These are phyloP conservation scores for Oxygymnocypris stewartii DNA, from an alignment of 2,113 vertebrate genomes.

Conservation along the genomic window DNA sequence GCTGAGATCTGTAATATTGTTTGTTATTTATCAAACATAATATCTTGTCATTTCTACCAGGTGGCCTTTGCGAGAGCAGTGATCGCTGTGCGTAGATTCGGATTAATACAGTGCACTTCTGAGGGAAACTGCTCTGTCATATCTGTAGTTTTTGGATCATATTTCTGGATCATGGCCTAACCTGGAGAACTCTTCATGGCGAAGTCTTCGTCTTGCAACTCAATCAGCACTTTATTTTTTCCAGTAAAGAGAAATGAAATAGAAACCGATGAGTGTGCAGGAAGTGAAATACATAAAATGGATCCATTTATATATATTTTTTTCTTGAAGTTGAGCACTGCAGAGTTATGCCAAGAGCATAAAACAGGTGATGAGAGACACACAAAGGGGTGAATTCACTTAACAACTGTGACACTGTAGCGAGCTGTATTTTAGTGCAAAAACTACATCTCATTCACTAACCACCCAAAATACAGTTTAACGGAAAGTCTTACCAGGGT, in stretches of 20 bases:
- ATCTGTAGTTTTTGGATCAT: conserved; percentile 29
- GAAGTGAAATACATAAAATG: conserved; percentile 58
- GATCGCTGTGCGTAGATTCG: neutral
- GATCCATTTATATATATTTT: conserved; percentile 45
- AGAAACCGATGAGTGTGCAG: conserved; percentile 67
- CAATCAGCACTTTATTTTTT: conserved; percentile 76
- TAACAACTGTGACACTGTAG: neutral
- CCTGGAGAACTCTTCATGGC: conserved; percentile 76
- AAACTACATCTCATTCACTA: neutral
- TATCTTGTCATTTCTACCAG: neutral
- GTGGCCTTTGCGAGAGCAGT: conserved; percentile 1
- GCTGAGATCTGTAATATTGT: neutral
- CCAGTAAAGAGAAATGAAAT: conserved; percentile 70
- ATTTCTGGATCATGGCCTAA: conserved; percentile 65
- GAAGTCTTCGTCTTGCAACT: conserved; percentile 78
- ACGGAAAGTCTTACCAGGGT: neutral
- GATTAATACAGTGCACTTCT: neutral
- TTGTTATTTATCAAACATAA: conserved; percentile 1
- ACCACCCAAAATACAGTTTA: conserved; percentile 7
- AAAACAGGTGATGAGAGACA: conserved; percentile 7
- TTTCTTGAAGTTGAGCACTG: conserved; percentile 44
- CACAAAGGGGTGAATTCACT: neutral
- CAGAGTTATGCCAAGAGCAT: conserved; percentile 39
- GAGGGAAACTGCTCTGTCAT: conserved; percentile 40
- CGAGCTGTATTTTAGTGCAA: neutral